Evolutionary conservation across 2,797 vertebrate genomes (phyloP).

Genomic region (Cyclura pinguis): DNA sequence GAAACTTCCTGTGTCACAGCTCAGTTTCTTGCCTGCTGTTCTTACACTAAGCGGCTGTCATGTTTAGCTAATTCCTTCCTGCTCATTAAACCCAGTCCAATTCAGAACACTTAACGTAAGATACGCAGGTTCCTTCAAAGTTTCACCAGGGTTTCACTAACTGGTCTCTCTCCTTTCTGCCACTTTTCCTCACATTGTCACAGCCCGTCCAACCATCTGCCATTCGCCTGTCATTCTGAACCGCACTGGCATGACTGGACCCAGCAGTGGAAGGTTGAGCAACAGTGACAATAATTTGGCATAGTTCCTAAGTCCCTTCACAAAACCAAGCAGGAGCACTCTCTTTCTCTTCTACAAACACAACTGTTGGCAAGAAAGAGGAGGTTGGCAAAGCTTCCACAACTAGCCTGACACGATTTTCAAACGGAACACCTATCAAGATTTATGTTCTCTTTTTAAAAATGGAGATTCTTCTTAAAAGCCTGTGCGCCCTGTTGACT

Average conservation of each 20-base stretch:
- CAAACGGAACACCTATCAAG: not conserved
- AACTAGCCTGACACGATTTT: not conserved
- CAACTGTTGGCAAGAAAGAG: not conserved
- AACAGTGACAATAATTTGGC: not conserved
- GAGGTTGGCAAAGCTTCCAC: not conserved
- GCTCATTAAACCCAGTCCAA: accelerated
- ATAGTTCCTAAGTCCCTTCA: not conserved
- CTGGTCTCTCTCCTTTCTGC: accelerated
- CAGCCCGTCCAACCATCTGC: accelerated
- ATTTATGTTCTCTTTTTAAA: not conserved
- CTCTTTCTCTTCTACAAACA: not conserved
- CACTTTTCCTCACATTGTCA: accelerated
- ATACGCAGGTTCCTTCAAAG: not conserved
- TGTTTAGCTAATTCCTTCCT: not conserved
- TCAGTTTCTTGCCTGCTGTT: not conserved
- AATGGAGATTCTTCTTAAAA: not conserved
- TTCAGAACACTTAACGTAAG: accelerated
- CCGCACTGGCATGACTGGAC: accelerated
- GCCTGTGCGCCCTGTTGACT: no score
- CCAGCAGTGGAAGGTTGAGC: conserved; percentile 2
- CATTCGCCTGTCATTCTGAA: conserved; percentile 3
- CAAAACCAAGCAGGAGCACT: not conserved
- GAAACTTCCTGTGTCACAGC: no score
- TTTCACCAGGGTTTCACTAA: not conserved
- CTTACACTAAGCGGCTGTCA: not conserved